These are phyloP conservation scores for Orussus abietinus DNA, from an alignment of 1,140 invertebrate species.

Conservation along the genomic window DNA sequence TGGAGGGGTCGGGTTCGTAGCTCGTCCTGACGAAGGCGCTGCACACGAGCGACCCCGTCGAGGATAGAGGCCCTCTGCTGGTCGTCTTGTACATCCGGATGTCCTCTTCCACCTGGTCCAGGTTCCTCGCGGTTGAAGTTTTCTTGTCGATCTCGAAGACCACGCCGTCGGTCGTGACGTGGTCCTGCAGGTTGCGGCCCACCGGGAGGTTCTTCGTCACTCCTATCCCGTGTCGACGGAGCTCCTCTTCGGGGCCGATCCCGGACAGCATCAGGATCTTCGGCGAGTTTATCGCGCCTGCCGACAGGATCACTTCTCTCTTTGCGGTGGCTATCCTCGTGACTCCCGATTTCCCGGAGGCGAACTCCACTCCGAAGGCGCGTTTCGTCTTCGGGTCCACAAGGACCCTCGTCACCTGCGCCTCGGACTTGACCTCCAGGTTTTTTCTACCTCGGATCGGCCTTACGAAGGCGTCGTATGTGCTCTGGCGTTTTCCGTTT, in stretches of 20 bases:
- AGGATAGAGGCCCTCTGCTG: constrained; percentile 38
- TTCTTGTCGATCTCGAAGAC: constrained; percentile 53
- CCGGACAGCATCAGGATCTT: constrained; percentile 60
- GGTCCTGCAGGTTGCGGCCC: constrained; percentile 69
- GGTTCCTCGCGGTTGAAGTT: constrained; percentile 47
- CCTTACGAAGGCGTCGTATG: constrained; percentile 69
- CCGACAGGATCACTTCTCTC: constrained; percentile 66
- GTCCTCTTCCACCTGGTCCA: constrained; percentile 55
- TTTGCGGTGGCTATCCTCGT: constrained; percentile 50
- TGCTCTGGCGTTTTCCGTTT: constrained; percentile 65
- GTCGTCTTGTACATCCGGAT: constrained; percentile 47
- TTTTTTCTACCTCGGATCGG: constrained; percentile 69
- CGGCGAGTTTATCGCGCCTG: constrained; percentile 58
- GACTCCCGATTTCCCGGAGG: constrained; percentile 41
- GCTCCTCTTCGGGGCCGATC: constrained; percentile 55
- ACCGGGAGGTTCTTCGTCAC: constrained; percentile 61
- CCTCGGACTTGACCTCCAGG: constrained; percentile 65
- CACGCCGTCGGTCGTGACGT: constrained; percentile 58
- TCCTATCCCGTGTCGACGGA: constrained; percentile 51
- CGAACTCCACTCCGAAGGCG: constrained; percentile 68
- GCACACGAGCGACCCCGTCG: constrained; percentile 35
- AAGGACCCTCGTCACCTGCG: constrained; percentile 67
- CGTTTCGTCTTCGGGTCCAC: constrained; percentile 66
- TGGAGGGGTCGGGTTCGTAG: constrained; percentile 26
- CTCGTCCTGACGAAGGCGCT: constrained; percentile 40